phyloP scores from a whole-genome alignment of 2,888 invertebrate genomes.

The Andrena marginata region DNA sequence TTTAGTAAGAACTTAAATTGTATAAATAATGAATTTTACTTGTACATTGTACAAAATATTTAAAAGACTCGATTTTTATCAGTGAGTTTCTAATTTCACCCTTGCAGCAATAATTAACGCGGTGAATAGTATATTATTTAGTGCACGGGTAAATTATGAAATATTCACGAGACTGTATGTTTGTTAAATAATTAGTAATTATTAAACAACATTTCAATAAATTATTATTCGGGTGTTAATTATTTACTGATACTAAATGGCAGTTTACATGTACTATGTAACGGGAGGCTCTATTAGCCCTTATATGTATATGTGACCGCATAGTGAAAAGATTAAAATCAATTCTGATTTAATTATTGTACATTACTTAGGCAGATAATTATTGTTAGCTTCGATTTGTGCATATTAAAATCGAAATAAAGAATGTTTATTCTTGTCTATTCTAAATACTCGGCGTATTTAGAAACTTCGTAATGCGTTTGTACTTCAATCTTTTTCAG shows the following conservation, averaged over 20 bases:
- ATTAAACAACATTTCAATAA: not conserved
- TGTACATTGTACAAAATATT: too few relatives aligned
- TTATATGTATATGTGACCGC: too few relatives aligned
- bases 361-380: not conserved
- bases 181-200: not conserved
- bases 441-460: not conserved
- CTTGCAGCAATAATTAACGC: too few relatives aligned
- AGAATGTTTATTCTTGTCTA: too few relatives aligned
- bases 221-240: not conserved
- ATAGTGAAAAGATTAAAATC: not conserved
- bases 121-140: not conserved
- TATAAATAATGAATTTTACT: not conserved
- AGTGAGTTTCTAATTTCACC: too few relatives aligned
- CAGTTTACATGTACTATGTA: not conserved
- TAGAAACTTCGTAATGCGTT: not conserved
- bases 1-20: not conserved
- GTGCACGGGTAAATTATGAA: not conserved
- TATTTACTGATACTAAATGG: not conserved
- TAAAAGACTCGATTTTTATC: too few relatives aligned
- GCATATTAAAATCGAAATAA: not conserved
- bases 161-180: not conserved
- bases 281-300: too few relatives aligned
- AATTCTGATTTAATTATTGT: not conserved
- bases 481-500: not conserved
- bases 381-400: slow-evolving; percentile 3